A percentile compares a stretch with the other conserved stretches of the same genome.
phyloP scores from a whole-genome alignment of 2,888 invertebrate genomes.

The Ophonus ardosiacus region DNA sequence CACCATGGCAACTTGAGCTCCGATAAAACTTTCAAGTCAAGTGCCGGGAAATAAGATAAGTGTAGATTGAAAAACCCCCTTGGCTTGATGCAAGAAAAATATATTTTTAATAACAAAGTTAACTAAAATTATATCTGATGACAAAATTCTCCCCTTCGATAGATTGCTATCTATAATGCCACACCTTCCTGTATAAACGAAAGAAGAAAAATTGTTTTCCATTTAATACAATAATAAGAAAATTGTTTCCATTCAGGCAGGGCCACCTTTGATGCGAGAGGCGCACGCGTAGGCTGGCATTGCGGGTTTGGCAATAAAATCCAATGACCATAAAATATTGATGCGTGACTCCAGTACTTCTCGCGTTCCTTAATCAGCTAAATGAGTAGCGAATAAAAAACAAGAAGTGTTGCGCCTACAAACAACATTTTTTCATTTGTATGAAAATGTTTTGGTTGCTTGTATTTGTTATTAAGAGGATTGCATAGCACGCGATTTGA shows the following conservation, averaged over 20 bases:
- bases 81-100: conserved; percentile 27
- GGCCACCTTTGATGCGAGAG: conserved; percentile 24
- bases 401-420: conserved; percentile 21
- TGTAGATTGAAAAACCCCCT: conserved; percentile 42
- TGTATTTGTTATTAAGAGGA: conserved; percentile 46
- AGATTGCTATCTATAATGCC: conserved; percentile 14
- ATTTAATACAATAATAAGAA: conserved; percentile 47
- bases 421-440: conserved; percentile 45
- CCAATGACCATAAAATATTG: conserved; percentile 56
- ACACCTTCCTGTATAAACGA: conserved; percentile 11
- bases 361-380: conserved; percentile 51
- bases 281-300: conserved; percentile 25
- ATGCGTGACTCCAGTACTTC: conserved; percentile 51
- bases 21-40: conserved; percentile 46
- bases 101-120: conserved; percentile 50
- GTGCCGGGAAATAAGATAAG: conserved; percentile 39
- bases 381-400: conserved; percentile 53
- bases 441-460: conserved; percentile 20
- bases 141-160: conserved; percentile 21
- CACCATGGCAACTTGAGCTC: background rate
- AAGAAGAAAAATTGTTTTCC: conserved; percentile 33
- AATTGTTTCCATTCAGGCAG: conserved; percentile 32
- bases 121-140: conserved; percentile 49
- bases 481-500: conserved; percentile 33
- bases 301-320: conserved; percentile 39